Percentiles rank a stretch among this genome's conserved stretches.
These are phyloP conservation scores for Cydia strobilella DNA, from an alignment of 1,140 invertebrate genomes.

Conservation along the genomic window DNA sequence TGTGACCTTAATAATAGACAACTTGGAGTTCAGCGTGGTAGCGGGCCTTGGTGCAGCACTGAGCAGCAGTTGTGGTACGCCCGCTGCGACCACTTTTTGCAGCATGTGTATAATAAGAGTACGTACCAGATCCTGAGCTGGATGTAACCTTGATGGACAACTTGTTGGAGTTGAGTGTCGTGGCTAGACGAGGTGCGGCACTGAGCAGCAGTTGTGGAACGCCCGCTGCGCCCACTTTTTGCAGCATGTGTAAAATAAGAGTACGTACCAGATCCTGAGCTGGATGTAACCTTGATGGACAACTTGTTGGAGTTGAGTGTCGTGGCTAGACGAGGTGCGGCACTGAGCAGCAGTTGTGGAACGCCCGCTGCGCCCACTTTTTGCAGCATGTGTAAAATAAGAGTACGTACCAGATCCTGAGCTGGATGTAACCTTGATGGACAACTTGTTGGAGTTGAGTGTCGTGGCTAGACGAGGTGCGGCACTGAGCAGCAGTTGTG, in stretches of 20 bases:
- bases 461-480: slow-evolving; percentile 78
- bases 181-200: slow-evolving; percentile 77
- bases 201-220: slow-evolving; percentile 80
- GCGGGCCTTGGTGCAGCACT: slow-evolving; percentile 78
- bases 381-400: slow-evolving; percentile 36
- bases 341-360: too few relatives aligned
- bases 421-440: slow-evolving; percentile 82
- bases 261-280: slow-evolving; percentile 72
- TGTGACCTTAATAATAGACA: slow-evolving; percentile 83
- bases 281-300: too few relatives aligned
- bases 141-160: slow-evolving; percentile 83
- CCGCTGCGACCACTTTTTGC: slow-evolving; percentile 78
- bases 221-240: slow-evolving; percentile 78
- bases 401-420: slow-evolving; percentile 82
- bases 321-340: slow-evolving; percentile 55
- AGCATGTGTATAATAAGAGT: too few relatives aligned
- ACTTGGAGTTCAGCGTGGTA: slow-evolving; percentile 80
- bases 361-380: too few relatives aligned
- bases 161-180: slow-evolving; percentile 78
- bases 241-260: too few relatives aligned
- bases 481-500: slow-evolving; percentile 78
- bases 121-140: slow-evolving; percentile 82
- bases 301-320: slow-evolving; percentile 73
- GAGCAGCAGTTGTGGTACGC: slow-evolving; percentile 79
- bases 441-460: slow-evolving; percentile 82